Evolutionary conservation across 2,797 vertebrate species (phyloP).

Genomic region (Holocentrus rufus): DNA sequence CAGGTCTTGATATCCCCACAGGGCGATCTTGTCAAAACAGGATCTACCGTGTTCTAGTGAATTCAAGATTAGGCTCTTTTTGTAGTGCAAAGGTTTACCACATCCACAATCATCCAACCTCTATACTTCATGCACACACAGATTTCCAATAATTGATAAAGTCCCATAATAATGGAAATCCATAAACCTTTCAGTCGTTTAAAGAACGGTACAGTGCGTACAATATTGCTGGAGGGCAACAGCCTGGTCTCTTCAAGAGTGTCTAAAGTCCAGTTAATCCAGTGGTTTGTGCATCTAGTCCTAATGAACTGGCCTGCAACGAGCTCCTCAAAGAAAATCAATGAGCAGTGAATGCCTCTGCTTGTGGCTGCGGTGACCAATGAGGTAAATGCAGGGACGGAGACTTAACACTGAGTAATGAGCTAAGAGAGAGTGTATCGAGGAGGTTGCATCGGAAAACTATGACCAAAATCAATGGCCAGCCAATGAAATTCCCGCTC

Average conservation of each 20-base stretch:
- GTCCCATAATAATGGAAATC: not conserved
- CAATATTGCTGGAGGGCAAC: slow-evolving; percentile 34
- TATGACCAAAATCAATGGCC: slow-evolving; percentile 39
- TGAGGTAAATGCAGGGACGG: slow-evolving; percentile 56
- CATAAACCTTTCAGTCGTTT: not conserved
- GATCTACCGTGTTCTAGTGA: not conserved
- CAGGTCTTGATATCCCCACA: slow-evolving; percentile 15
- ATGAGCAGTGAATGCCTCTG: slow-evolving; percentile 72
- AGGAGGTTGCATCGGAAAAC: slow-evolving; percentile 52
- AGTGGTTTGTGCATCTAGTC: slow-evolving; percentile 61
- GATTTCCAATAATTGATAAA: not conserved
- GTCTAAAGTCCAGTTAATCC: slow-evolving; percentile 70
- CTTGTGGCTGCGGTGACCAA: slow-evolving; percentile 72
- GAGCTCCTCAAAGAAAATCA: slow-evolving; percentile 80
- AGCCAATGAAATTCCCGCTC: slow-evolving; percentile 1
- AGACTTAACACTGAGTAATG: slow-evolving; percentile 75
- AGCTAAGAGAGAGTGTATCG: slow-evolving; percentile 59
- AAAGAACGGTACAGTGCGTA: not conserved
- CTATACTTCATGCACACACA: slow-evolving; percentile 2
- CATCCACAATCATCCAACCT: slow-evolving; percentile 8
- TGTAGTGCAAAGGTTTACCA: slow-evolving; percentile 27
- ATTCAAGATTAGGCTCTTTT: not conserved
- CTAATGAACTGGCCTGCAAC: slow-evolving; percentile 76
- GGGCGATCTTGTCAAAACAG: not conserved
- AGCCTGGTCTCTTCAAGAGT: slow-evolving; percentile 24